Percentiles rank a stretch among this genome's conserved stretches.
These are phyloP conservation scores for Agrotis ipsilon DNA, from an alignment of 2,888 invertebrate species.

Conservation along the genomic window DNA sequence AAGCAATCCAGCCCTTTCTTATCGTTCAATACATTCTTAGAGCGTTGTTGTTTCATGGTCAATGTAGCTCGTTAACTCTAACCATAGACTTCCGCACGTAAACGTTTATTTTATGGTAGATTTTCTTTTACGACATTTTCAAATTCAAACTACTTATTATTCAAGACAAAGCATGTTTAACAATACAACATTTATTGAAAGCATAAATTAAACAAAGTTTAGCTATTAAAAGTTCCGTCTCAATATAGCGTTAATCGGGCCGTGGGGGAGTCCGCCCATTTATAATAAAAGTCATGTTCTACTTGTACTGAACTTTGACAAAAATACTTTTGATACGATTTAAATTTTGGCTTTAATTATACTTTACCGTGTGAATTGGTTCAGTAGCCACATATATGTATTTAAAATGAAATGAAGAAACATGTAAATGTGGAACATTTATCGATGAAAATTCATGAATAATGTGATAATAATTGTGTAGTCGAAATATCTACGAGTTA, in stretches of 20 bases:
- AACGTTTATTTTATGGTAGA: background rate
- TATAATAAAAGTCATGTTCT: slow-evolving; percentile 4
- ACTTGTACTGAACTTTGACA: slow-evolving; percentile 23
- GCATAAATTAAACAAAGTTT: slow-evolving; percentile 11
- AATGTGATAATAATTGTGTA: background rate
- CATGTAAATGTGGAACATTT: too few relatives aligned
- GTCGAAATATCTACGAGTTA: background rate
- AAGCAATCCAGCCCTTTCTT: slow-evolving; percentile 33
- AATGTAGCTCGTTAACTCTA: slow-evolving; percentile 13
- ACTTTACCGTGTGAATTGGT: slow-evolving; percentile 10
- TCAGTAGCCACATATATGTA: slow-evolving; percentile 1
- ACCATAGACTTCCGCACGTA: slow-evolving; percentile 27
- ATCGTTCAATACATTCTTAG: slow-evolving; percentile 32
- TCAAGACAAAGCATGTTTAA: slow-evolving; percentile 6
- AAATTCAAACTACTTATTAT: background rate
- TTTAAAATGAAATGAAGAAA: too few relatives aligned
- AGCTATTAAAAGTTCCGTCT: slow-evolving; percentile 15
- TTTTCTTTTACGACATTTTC: background rate
- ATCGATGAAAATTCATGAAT: slow-evolving; percentile 10
- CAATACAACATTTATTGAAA: slow-evolving; percentile 12
- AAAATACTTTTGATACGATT: background rate
- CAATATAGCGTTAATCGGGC: slow-evolving; percentile 27
- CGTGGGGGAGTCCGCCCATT: slow-evolving; percentile 17
- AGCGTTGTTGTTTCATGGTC: slow-evolving; percentile 49
- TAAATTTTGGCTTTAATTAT: slow-evolving; percentile 8